Percentiles rank a stretch among this genome's conserved stretches.
phyloP scores from a whole-genome alignment of 2,888 invertebrate genomes.

The Spisula subtruncata region DNA sequence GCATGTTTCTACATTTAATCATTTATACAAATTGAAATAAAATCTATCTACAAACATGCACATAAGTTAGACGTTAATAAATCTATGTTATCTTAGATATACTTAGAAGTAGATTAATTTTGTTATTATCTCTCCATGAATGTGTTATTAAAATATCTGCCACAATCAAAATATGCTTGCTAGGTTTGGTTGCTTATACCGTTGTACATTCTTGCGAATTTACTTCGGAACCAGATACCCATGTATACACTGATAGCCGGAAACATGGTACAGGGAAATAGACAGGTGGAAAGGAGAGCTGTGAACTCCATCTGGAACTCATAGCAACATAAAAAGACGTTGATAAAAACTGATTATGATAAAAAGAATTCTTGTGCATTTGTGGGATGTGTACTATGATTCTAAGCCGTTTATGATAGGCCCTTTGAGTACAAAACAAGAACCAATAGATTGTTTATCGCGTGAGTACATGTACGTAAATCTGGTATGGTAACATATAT shows the following conservation, averaged over 20 bases:
- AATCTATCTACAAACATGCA: too few species aligned
- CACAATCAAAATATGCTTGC: too few species aligned
- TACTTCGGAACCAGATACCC: not conserved
- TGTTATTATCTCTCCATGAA: too few species aligned
- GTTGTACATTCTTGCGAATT: not conserved
- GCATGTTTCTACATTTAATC: too few species aligned
- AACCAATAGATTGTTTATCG: not conserved
- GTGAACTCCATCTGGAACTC: not conserved
- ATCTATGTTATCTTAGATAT: too few species aligned
- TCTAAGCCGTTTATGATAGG: too few species aligned
- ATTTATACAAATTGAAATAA: too few species aligned
- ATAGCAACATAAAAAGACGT: not conserved
- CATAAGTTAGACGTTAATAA: too few species aligned
- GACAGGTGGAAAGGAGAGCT: not conserved
- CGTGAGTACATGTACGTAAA: not conserved
- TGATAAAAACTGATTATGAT: not conserved
- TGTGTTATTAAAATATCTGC: too few species aligned
- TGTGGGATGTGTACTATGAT: too few species aligned
- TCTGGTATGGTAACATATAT: not conserved
- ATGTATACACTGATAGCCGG: conserved; percentile 13
- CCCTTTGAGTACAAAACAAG: too few species aligned
- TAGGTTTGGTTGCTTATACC: not conserved
- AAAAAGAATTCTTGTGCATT: not conserved
- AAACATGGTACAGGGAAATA: not conserved
- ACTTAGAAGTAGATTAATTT: too few species aligned